phyloP scores from a whole-genome alignment of 2,797 vertebrate species.

The Malurus leucopterus region DNA sequence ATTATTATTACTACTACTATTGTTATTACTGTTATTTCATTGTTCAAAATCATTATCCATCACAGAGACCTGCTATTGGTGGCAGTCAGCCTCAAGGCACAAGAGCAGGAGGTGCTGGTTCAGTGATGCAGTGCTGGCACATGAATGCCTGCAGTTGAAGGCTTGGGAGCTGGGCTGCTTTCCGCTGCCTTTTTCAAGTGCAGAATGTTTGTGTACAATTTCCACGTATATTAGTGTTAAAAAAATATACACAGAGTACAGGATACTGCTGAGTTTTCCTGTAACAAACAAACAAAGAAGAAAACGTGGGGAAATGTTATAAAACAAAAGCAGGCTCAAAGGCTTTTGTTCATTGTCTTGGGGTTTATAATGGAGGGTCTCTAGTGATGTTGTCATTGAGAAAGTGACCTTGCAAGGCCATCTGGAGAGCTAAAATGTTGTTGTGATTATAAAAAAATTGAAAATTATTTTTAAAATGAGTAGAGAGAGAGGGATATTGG shows the following conservation, averaged over 20 bases:
- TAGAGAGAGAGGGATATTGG: background rate
- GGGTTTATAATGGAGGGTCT: background rate
- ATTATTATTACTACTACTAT: background rate
- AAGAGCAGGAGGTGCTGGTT: background rate
- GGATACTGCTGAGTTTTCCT: background rate
- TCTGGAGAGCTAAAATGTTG: background rate
- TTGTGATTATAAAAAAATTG: background rate
- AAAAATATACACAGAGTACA: background rate
- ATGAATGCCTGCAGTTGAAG: background rate
- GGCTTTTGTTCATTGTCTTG: background rate
- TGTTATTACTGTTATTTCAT: background rate
- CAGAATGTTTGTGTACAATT: background rate
- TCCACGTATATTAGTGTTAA: background rate
- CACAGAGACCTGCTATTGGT: slow-evolving; percentile 7
- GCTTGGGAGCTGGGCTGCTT: background rate
- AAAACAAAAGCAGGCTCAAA: background rate
- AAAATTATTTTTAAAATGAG: background rate
- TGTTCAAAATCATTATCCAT: background rate
- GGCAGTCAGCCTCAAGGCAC: slow-evolving; percentile 2
- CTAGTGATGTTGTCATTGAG: accelerated
- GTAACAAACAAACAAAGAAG: background rate
- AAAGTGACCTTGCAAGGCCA: background rate
- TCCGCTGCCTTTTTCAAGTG: background rate
- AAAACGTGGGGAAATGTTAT: background rate
- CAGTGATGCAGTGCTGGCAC: background rate